A percentile compares a stretch with the other conserved stretches of the same genome.
Evolutionary conservation across 2,113 vertebrate genomes (phyloP).

Genomic region (Clarias magur): DNA sequence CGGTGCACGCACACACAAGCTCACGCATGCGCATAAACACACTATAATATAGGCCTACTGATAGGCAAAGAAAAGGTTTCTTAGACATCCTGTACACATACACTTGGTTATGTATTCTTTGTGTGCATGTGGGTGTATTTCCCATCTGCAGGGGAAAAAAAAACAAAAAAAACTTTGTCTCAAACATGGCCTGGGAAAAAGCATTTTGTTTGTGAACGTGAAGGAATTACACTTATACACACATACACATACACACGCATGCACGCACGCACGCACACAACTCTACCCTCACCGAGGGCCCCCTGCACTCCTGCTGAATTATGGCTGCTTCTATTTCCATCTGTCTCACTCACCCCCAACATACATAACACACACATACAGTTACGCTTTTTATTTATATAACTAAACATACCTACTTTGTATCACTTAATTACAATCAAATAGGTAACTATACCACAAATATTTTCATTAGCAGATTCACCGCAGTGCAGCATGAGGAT

Average conservation of each 20-base stretch:
- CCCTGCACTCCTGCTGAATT: conserved; percentile 59
- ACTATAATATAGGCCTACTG: neutral
- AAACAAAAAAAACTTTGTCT: conserved; percentile 50
- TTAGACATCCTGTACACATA: conserved; percentile 49
- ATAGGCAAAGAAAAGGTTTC: neutral
- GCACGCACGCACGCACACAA: conserved; percentile 35
- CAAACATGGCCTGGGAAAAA: conserved; percentile 61
- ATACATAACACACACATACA: conserved; percentile 22
- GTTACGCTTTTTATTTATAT: neutral
- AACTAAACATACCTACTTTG: neutral
- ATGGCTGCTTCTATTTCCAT: conserved; percentile 46
- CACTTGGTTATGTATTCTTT: conserved; percentile 36
- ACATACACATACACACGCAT: conserved; percentile 33
- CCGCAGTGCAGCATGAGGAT: neutral
- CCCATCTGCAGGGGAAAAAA: conserved; percentile 50
- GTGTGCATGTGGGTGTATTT: conserved; percentile 49
- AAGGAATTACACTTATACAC: conserved; percentile 56
- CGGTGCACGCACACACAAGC: conserved; percentile 9
- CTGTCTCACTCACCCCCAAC: conserved; percentile 7
- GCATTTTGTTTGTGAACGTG: conserved; percentile 65
- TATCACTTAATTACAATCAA: neutral
- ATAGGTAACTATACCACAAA: neutral
- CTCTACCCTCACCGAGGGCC: conserved; percentile 39
- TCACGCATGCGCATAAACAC: conserved; percentile 1
- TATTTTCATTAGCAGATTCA: neutral